Conservation (phyloP, 1,140 invertebrate species). For the Homarus americanus region DNA sequence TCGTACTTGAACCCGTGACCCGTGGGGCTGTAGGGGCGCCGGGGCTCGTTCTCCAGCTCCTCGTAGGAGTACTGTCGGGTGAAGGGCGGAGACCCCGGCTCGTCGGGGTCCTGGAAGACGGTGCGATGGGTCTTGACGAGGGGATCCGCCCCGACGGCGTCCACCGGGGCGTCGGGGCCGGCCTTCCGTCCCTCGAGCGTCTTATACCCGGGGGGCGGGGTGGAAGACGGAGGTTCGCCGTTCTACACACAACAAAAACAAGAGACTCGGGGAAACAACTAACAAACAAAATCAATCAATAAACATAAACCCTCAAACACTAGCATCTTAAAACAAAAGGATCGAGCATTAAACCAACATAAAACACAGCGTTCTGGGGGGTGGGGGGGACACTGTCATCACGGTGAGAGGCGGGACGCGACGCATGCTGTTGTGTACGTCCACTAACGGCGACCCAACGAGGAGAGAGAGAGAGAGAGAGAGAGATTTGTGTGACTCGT, state of each 20-base stretch:
- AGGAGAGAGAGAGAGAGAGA: too few relatives aligned
- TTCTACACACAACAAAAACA: conserved; percentile 40
- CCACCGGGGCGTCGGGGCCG: neutral
- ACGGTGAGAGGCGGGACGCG: too few relatives aligned
- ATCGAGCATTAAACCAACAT: too few relatives aligned
- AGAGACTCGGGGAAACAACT: conserved; percentile 5
- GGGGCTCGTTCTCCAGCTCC: conserved; percentile 67
- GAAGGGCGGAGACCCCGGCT: neutral
- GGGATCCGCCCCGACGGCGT: conserved; percentile 37
- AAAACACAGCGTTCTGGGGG: too few relatives aligned
- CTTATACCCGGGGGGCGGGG: conserved; percentile 62
- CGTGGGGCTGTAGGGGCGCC: conserved; percentile 56
- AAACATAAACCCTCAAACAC: neutral
- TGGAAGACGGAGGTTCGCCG: conserved; percentile 52
- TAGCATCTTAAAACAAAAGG: neutral
- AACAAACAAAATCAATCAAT: conserved; percentile 24
- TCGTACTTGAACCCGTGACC: conserved; percentile 72
- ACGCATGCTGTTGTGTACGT: too few relatives aligned
- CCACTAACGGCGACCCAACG: too few relatives aligned
- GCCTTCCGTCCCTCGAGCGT: conserved; percentile 29
- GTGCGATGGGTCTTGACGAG: conserved; percentile 61
- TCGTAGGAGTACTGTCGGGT: conserved; percentile 72
- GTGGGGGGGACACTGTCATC: too few relatives aligned
- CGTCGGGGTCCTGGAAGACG: conserved; percentile 39
- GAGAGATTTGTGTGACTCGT: too few relatives aligned